phyloP scores from a whole-genome alignment of 53 echinoderm and acorn worm species.

The Luidia sarsii region DNA sequence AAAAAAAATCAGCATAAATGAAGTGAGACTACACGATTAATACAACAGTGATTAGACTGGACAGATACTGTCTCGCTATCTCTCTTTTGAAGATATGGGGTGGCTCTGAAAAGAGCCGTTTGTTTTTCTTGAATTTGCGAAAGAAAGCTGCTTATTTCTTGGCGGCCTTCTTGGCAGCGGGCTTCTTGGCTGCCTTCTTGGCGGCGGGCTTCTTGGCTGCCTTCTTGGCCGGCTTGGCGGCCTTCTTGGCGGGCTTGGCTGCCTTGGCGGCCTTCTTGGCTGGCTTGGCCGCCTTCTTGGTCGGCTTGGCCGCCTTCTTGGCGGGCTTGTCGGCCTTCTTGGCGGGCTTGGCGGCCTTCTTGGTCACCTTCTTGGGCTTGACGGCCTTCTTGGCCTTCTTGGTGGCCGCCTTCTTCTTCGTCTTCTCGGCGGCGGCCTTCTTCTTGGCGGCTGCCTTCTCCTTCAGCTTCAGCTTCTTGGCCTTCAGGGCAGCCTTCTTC shows the following conservation, averaged over 20 bases:
- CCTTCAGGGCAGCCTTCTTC: not conserved
- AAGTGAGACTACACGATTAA: too few relatives aligned
- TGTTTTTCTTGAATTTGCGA: constrained; percentile 39
- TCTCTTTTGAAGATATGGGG: constrained; percentile 61
- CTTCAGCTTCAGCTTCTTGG: constrained; percentile 23
- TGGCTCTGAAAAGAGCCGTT: constrained; percentile 73
- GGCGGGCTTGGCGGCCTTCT: constrained; percentile 22
- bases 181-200: constrained; percentile 1
- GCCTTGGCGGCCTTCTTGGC: constrained; percentile 14
- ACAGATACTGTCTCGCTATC: not conserved
- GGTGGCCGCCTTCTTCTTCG: constrained; percentile 1
- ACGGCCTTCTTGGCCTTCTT: constrained; percentile 26
- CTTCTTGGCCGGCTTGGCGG: not conserved
- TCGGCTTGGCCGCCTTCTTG: constrained; percentile 12
- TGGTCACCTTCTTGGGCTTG: constrained; percentile 1
- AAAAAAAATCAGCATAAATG: too few relatives aligned
- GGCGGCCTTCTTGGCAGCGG: constrained; percentile 10
- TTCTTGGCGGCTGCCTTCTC: constrained; percentile 6
- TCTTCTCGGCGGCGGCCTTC: constrained; percentile 7
- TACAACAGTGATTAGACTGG: constrained; percentile 12
- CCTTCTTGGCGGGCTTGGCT: constrained; percentile 4
- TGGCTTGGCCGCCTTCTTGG: constrained; percentile 26
- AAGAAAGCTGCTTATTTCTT: not conserved
- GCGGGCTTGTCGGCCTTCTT: constrained; percentile 36
- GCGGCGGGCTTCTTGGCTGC: constrained; percentile 4